Evolutionary conservation across 2,888 invertebrate genomes (phyloP), one percentile per base, ranked within the genome.

Genomic region (Xanthostigma xanthostigma): DNA sequence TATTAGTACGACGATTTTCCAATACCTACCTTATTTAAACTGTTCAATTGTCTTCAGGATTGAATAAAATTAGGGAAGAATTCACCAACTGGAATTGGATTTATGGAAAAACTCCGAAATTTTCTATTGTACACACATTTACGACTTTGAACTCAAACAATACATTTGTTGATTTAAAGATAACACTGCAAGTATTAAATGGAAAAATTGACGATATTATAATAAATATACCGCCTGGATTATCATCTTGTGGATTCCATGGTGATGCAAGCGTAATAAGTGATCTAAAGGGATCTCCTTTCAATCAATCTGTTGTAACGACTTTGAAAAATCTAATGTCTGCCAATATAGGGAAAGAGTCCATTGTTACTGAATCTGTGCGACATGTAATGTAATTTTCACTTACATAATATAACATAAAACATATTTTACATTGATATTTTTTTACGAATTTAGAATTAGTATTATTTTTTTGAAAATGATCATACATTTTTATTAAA

Each of bases 1-100:
- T 27, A 38, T 14, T 13, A 12, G n/a, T 13, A 38, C 45, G 40
- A 41, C 33, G 13, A 36, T 41, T 13, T 13, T 11, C 27, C n/a
- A 37, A 13, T 13, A 33, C 38, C 14, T 45, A 42, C 35, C 13
- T 27, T 6, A 8, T 33, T 45, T 39, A 35, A 46, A 38, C 33
- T 46, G 12, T n/a, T 39, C 27, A 46, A 10, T 13, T 44, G 9
- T 41, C 8, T 50, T 49, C 65, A 79, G 85, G 90, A 58, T 73
- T 91, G 34, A 75, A 76, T 9, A 75, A 81, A 57, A 70, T 89
- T 49, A 76, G 76, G 49, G 73, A 76, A 38, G 78, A 81, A 52
- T 77, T 89, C 45, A 66, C 73, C 53, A 81, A 81, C 33, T 93
- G 92, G 90, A 81, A 90, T 50, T 94, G 93, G 93, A 79, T 81